Base-by-base conservation (phyloP, 2,888 invertebrate genomes). In the Elmis aenea region DNA sequence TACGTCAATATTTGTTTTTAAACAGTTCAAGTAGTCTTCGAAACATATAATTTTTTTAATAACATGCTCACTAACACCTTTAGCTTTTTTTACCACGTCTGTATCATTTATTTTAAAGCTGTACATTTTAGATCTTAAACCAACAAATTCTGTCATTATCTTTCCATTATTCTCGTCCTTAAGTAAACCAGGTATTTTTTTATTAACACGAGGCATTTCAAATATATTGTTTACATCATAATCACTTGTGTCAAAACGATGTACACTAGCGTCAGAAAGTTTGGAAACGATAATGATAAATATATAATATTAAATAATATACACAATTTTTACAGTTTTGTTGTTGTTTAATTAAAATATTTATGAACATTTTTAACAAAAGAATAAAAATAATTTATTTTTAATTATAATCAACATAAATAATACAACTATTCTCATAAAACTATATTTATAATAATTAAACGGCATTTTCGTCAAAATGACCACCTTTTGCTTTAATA, bases 121-220 rank as follows among this genome's bases (percentile, higher is more conserved):
- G 31, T 58, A 58, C 42, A 54, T 42, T 37, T 57, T 57, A 4
- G 50, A 30, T 26, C 47, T 28, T 5, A 59, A 32, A 2, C 58
- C 61, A 1, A 58, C 44, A 43, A 58, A 62, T 40, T 60, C 53
- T 1, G 42, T 51, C 45, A 60, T 55, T 9, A 55, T 44, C 28
- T 33, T 26, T 2, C 59, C 57, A 13, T 52, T 50, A 25, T 46
- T 50, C 36, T 62, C 61, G 46, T 60, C 58, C 42, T 62, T 61
- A 51, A 62, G 56, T 21, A 59, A 31, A 2, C 61, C 58, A 2
- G 57, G 13, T 1, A 55, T 45, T 45, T 58, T 59, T 40, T 56
- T 58, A 26, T 57, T 57, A 1, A 28, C 50, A 32, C 31, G 32
- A 1, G 50, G 50, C 14, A 58, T 53, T 9, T 24, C 21, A 32